A percentile compares a stretch with the other conserved stretches of the same genome.
Conservation (phyloP, 2,113 vertebrate species). For the Nerophis lumbriciformis region DNA sequence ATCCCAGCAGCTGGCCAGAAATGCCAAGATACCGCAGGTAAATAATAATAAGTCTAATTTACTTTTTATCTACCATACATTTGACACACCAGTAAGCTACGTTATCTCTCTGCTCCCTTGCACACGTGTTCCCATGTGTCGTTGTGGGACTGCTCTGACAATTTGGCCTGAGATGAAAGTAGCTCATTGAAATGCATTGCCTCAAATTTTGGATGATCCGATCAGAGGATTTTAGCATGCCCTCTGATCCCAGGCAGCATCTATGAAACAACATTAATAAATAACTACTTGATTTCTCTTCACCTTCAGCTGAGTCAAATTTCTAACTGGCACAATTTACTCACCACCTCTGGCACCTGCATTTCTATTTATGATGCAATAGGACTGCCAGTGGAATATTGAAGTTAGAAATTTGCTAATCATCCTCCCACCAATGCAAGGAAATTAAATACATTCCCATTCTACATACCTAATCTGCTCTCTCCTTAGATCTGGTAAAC, state of each 20-base stretch:
- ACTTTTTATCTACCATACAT: slow-evolving; percentile 26
- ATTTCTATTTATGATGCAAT: slow-evolving; percentile 24
- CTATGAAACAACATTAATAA: slow-evolving; percentile 39
- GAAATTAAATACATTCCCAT: slow-evolving; percentile 31
- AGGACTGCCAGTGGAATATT: slow-evolving; percentile 18
- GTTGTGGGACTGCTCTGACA: slow-evolving; percentile 23
- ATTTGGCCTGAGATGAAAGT: slow-evolving; percentile 50
- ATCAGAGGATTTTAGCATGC: slow-evolving; percentile 36
- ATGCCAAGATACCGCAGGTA: slow-evolving; percentile 77
- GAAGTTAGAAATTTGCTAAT: slow-evolving; percentile 34
- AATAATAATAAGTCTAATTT: slow-evolving; percentile 19
- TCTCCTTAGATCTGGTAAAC: slow-evolving; percentile 16
- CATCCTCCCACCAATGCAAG: slow-evolving; percentile 23
- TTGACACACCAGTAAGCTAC: slow-evolving; percentile 12
- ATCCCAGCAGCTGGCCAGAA: slow-evolving; percentile 66
- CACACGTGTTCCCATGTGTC: slow-evolving; percentile 9
- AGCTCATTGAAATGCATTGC: slow-evolving; percentile 51
- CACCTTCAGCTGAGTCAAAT: slow-evolving; percentile 6
- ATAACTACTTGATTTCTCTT: slow-evolving; percentile 22
- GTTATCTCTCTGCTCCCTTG: slow-evolving; percentile 21
- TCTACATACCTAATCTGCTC: slow-evolving; percentile 47
- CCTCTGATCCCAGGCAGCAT: slow-evolving; percentile 21
- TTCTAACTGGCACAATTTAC: slow-evolving; percentile 27
- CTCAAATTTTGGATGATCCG: slow-evolving; percentile 46
- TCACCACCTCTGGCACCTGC: slow-evolving; percentile 22